Base-by-base conservation (phyloP, 64 coral and sea anemone genomes). In the Stichodactyla helianthus region DNA sequence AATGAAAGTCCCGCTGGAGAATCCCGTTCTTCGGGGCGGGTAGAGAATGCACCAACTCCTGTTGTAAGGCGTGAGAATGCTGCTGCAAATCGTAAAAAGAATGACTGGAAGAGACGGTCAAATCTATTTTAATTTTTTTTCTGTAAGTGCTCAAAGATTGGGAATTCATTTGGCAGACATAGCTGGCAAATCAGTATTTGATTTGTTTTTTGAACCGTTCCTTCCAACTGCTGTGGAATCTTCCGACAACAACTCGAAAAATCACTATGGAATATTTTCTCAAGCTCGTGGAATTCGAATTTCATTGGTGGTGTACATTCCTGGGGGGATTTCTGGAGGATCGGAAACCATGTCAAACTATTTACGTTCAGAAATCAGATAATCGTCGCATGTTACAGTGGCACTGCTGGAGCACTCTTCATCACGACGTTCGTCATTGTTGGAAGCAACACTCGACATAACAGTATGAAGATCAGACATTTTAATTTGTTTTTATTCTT, bases 31-130 rank as follows among this genome's bases (percentile, higher is more conserved):
- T 77, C 81, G 16, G 61, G 44, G 7, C 65, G 68, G 59, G 54
- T 10, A 19, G 79, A 52, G 12, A 89, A 27, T 84, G 35, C 79
- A 17, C 44, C 53, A 52, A 99, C 90, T 28, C 88, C 93, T 51
- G 88, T 88, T 10, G 82, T 57, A 15, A 95, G 82, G 87, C 87
- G 87, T 50, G 91, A 92, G 57, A 82, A 90, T 51, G 86, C 78
- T 12, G 85, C 90, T 51, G 93, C 83, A 19, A 95, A 94, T 84
- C 84, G 88, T 22, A 89, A 87, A 78, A 94, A 92, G 89, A 95
- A 99, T 15, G 93, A 95, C 64, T 92, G 93, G 93, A 99, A 99
- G 53, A 92, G 97, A 77, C 86, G 87, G 14, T 99, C 97, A 83
- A 99, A 99, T 82, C 95, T 99, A 91, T 92, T 99, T 99, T 99